Evolutionary conservation across 2,797 vertebrate species (phyloP).

Genomic region (Emys orbicularis): DNA sequence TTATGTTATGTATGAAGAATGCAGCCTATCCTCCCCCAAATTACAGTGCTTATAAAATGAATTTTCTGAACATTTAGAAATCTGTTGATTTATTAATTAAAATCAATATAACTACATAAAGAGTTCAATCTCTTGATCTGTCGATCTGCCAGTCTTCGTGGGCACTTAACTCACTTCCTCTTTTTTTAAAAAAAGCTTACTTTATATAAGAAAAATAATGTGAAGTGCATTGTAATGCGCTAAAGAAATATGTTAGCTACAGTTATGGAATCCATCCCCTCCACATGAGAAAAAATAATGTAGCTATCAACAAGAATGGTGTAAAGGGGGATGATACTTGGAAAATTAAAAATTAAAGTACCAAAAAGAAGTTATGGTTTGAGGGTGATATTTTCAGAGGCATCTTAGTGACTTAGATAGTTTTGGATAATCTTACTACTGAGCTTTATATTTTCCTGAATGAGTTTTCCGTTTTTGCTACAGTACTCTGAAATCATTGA

Average conservation of each 20-base stretch:
- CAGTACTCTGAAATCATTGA: background rate
- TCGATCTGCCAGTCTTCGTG: background rate
- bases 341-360: background rate
- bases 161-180: background rate
- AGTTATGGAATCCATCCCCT: background rate
- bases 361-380: background rate
- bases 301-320: background rate
- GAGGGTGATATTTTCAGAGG: background rate
- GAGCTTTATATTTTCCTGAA: background rate
- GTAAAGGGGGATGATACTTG: fast-evolving
- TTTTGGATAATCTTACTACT: background rate
- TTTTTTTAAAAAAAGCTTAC: background rate
- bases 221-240: background rate
- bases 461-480: background rate
- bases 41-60: background rate
- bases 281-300: fast-evolving
- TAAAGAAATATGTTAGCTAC: background rate
- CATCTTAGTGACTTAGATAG: background rate
- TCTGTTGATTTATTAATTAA: background rate
- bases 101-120: background rate
- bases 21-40: background rate
- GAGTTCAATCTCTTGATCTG: background rate
- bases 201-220: background rate
- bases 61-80: background rate
- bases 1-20: background rate